These are phyloP conservation scores for Neria commutata DNA, from an alignment of 2,888 invertebrate species.

Conservation along the genomic window DNA sequence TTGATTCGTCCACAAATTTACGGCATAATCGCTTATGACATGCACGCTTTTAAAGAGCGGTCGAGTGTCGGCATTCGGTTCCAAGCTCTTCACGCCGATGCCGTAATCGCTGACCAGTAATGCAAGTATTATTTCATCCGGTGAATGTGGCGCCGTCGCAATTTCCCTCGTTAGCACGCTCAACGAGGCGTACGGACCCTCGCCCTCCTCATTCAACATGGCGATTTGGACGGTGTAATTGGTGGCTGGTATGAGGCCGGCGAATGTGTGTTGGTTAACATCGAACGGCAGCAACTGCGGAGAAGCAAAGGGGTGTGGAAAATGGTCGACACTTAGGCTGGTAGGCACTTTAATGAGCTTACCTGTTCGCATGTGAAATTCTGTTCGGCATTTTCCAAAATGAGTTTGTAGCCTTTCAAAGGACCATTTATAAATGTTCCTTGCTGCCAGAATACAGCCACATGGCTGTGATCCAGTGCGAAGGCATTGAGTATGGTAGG, in stretches of 20 bases:
- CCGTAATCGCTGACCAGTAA: slow-evolving; percentile 40
- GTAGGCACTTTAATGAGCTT: slow-evolving; percentile 9
- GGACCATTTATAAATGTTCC: slow-evolving; percentile 88
- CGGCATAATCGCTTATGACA: slow-evolving; percentile 70
- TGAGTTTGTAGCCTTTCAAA: slow-evolving; percentile 82
- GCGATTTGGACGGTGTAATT: slow-evolving; percentile 80
- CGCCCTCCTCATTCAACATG: slow-evolving; percentile 80
- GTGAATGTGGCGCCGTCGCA: slow-evolving; percentile 66
- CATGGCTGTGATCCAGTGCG: slow-evolving; percentile 80
- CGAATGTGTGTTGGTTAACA: slow-evolving; percentile 36
- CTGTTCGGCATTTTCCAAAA: slow-evolving; percentile 67
- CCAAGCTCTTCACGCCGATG: slow-evolving; percentile 42
- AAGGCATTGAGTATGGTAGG: slow-evolving; percentile 77
- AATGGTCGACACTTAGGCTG: neutral
- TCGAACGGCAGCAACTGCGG: slow-evolving; percentile 31
- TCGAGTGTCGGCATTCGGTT: slow-evolving; percentile 39
- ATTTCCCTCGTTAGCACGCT: slow-evolving; percentile 71
- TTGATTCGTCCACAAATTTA: slow-evolving; percentile 75
- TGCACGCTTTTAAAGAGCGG: slow-evolving; percentile 49
- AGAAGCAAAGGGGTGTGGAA: neutral
- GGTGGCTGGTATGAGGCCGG: slow-evolving; percentile 71
- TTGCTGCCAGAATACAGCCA: slow-evolving; percentile 87
- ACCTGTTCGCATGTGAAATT: slow-evolving; percentile 72
- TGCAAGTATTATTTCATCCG: slow-evolving; percentile 31
- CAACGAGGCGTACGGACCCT: slow-evolving; percentile 74